Evolutionary conservation across 2,888 invertebrate species (phyloP), one percentile per base, ranked within the genome.

Genomic region (Nycteola revayana): DNA sequence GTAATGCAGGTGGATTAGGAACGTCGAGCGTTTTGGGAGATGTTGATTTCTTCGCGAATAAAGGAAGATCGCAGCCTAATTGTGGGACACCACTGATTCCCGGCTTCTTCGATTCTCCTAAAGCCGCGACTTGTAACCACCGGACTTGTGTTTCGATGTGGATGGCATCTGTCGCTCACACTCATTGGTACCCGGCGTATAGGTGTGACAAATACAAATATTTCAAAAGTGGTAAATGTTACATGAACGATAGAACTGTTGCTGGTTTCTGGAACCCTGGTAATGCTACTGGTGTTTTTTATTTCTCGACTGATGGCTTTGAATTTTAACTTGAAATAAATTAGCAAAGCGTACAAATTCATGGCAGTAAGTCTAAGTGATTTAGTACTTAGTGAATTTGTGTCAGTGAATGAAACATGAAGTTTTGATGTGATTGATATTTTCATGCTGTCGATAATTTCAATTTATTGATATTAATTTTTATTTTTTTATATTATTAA

Each of bases 21-120:
- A 82, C 88, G 0, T 77, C 79, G 0, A 80, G 80, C 33, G 84
- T 90, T 0, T 59, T 91, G 18, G 92, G 89, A 0, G 90, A 90
- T 29, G 72, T 89, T 3, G 92, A 92, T 60, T 91, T 91, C 63
- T 91, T 90, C 50, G 82, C 91, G 1, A 92, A 92, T 53, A 91
- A 90, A 21, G 92, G 92, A 0, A 64, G 63, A 7, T 65, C 82
- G 0, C 92, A 92, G 55, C 91, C 92, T 0, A 85, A 90, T 9
- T 91, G 91, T 51, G 72, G 66, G 0, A 81, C 74, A 0, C 73
- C 81, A 1, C 46, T 77, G 1, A 52, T 87, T 11, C 85, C 86
- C 6, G 75, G 73, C 0, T 57, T 85, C 6, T 76, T 78, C 5
- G 77, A 77, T 29, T 83, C 82, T 0, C 57, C 79, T 0, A 76